Conservation (phyloP, 2,113 vertebrate species). For the Etheostoma spectabile region DNA sequence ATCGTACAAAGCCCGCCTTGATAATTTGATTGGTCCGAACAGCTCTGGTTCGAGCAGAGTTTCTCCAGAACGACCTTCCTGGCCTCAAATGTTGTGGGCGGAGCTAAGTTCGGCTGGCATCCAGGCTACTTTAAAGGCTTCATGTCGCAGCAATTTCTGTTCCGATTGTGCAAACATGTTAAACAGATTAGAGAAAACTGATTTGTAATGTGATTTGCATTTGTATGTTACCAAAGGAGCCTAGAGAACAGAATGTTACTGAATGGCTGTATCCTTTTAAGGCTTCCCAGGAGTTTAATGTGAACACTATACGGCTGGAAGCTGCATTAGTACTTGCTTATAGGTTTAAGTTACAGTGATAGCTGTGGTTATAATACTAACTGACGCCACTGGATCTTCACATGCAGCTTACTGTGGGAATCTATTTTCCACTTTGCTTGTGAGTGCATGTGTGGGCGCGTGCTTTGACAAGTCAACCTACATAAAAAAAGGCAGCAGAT, state of each 20-base stretch:
- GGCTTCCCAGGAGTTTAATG: not conserved
- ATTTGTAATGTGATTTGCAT: not conserved
- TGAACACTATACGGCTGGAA: not conserved
- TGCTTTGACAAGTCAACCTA: conserved; percentile 31
- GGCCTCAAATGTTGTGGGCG: no score
- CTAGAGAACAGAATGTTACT: not conserved
- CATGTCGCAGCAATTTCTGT: not conserved
- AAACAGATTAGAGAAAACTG: not conserved
- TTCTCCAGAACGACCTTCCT: no score
- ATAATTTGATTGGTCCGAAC: no score
- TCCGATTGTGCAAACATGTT: not conserved
- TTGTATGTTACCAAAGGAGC: not conserved
- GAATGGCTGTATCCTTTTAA: not conserved
- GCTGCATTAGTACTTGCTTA: not conserved
- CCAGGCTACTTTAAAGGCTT: no score
- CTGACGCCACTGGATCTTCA: conserved; percentile 3
- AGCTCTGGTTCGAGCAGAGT: no score
- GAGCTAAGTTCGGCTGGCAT: no score
- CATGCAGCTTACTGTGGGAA: conserved; percentile 1
- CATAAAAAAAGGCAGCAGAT: conserved; percentile 11
- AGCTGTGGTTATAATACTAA: not conserved
- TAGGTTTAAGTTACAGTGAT: not conserved
- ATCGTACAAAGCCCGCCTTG: no score
- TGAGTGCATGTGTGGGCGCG: conserved; percentile 26
- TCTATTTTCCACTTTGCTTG: conserved; percentile 23